Conservation (phyloP, 1,140 invertebrate species). For the Heliconius nattereri region DNA sequence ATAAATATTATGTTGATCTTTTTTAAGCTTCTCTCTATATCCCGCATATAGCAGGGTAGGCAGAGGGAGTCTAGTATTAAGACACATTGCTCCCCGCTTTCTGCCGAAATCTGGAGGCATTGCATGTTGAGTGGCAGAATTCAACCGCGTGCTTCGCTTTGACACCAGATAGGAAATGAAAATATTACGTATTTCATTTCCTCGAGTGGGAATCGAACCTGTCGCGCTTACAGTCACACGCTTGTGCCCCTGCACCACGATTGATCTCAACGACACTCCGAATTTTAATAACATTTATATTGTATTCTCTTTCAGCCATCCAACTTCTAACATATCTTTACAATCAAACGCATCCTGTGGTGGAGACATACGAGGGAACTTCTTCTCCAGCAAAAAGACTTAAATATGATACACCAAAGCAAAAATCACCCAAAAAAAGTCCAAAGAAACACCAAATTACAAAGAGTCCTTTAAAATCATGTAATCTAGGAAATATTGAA, state of each 20-base stretch:
- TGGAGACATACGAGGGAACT: conserved; percentile 51
- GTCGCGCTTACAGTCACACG: too few relatives aligned
- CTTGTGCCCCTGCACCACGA: too few relatives aligned
- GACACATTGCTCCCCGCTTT: too few relatives aligned
- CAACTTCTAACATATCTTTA: conserved; percentile 76
- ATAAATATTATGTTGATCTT: neutral
- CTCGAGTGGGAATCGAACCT: too few relatives aligned
- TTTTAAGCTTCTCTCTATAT: neutral
- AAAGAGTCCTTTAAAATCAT: neutral
- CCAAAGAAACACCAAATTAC: neutral
- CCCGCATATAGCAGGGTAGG: too few relatives aligned
- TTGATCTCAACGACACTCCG: too few relatives aligned
- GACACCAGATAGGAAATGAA: too few relatives aligned
- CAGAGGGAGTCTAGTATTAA: too few relatives aligned
- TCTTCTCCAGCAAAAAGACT: conserved; percentile 59
- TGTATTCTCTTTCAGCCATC: conserved; percentile 63
- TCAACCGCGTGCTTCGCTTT: too few relatives aligned
- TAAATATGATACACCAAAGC: conserved; percentile 45
- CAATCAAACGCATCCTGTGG: conserved; percentile 76
- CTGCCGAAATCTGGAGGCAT: too few relatives aligned
- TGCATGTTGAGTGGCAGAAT: too few relatives aligned
- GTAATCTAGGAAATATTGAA: neutral
- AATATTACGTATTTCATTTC: too few relatives aligned
- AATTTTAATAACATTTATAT: neutral
- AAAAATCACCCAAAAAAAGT: conserved; percentile 27